Percentiles rank a stretch among this genome's conserved stretches.
Conservation (phyloP, 1,140 invertebrate genomes). For the Panulirus ornatus region DNA sequence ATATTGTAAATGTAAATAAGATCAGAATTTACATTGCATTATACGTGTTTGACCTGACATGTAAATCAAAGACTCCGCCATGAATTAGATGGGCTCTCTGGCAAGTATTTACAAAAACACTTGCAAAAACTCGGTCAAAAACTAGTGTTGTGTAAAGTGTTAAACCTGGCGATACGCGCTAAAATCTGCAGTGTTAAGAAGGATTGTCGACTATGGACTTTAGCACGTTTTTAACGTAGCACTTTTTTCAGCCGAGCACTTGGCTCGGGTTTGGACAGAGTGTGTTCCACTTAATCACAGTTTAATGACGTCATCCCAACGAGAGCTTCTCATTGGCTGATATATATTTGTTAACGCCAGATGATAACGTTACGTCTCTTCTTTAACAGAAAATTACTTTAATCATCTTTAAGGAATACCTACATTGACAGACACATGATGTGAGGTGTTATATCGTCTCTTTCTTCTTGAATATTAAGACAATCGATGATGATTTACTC, state of each 20-base stretch:
- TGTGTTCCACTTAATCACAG: background rate
- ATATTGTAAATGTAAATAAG: conserved; percentile 61
- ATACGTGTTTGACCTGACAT: conserved; percentile 44
- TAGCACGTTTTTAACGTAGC: too few relatives aligned
- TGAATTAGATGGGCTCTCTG: background rate
- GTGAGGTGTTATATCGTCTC: too few relatives aligned
- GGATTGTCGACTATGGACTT: background rate
- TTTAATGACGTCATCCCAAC: background rate
- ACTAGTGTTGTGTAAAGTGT: conserved; percentile 4
- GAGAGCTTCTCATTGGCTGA: background rate
- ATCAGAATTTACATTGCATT: conserved; percentile 57
- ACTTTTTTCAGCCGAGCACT: background rate
- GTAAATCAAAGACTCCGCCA: background rate
- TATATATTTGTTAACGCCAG: too few relatives aligned
- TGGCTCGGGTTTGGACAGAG: background rate
- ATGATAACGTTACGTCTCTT: too few relatives aligned
- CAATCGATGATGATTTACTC: too few relatives aligned
- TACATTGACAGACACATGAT: too few relatives aligned
- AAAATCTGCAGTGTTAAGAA: conserved; percentile 27
- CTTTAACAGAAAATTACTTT: too few relatives aligned
- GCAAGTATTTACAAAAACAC: conserved; percentile 6
- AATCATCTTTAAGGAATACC: conserved; percentile 3
- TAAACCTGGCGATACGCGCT: conserved; percentile 10
- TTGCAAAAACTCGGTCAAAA: background rate
- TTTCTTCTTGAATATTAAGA: too few relatives aligned